Evolutionary conservation across 2,113 vertebrate genomes (phyloP).

Genomic region (Aldabrachelys gigantea): DNA sequence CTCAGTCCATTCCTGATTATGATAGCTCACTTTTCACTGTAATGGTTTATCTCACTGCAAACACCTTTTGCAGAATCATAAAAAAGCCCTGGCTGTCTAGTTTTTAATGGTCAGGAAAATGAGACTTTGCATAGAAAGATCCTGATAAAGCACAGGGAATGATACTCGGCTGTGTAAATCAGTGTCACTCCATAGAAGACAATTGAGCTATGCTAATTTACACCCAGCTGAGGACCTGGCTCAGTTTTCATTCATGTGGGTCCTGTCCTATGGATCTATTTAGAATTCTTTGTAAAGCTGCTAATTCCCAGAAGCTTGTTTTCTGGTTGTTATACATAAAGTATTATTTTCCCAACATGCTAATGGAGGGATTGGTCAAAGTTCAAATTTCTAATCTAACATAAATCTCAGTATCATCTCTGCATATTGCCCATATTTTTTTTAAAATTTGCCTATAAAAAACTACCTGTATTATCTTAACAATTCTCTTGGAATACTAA

Average conservation of each 20-base stretch:
- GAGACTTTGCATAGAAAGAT: background rate
- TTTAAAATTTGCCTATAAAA: background rate
- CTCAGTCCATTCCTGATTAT: background rate
- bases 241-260: background rate
- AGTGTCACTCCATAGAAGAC: constrained; percentile 24
- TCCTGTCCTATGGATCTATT: background rate
- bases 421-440: background rate
- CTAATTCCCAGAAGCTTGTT: constrained; percentile 29
- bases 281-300: constrained; percentile 31
- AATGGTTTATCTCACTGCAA: background rate
- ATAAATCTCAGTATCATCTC: background rate
- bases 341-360: background rate
- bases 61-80: background rate
- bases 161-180: constrained; percentile 16
- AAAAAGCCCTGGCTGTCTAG: background rate
- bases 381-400: background rate
- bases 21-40: background rate
- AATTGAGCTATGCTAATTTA: constrained; percentile 34
- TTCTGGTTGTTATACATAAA: constrained; percentile 33
- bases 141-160: background rate
- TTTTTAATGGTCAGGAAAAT: background rate
- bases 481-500: background rate
- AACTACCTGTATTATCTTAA: background rate
- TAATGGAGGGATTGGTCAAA: background rate
- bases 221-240: background rate